phyloP scores from a whole-genome alignment of 2,797 vertebrate genomes.

The Phylloscopus collybita region DNA sequence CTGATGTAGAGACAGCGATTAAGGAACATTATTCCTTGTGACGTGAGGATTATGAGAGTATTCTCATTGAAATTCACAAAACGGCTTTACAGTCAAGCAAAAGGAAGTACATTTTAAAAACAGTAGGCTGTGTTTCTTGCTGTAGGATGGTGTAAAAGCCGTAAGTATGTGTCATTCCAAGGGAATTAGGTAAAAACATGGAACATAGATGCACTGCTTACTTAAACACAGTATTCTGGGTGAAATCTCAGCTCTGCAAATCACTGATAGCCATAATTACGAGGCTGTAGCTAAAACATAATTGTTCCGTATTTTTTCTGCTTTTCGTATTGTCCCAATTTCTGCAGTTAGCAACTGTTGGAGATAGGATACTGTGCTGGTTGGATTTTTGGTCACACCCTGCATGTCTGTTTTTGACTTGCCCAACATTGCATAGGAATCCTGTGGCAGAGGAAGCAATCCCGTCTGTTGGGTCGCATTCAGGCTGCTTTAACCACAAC shows the following conservation, averaged over 20 bases:
- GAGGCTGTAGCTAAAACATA: not conserved
- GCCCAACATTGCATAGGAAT: not conserved
- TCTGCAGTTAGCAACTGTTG: not conserved
- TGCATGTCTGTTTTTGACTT: conserved; percentile 14
- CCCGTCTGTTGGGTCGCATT: not conserved
- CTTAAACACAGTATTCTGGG: not conserved
- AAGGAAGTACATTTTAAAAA: not conserved
- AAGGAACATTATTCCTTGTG: not conserved
- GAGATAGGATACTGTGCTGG: not conserved
- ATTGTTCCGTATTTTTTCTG: not conserved
- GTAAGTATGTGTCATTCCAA: not conserved
- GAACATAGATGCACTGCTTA: not conserved
- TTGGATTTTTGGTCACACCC: conserved; percentile 10
- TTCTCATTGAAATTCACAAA: not conserved
- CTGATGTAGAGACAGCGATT: not conserved
- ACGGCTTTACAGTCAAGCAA: not conserved
- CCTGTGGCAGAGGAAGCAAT: conserved; percentile 26
- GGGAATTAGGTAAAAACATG: not conserved
- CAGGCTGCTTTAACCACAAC: not conserved
- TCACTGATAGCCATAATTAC: not conserved
- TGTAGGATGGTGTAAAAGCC: not conserved
- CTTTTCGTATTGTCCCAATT: not conserved
- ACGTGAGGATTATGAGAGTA: accelerated
- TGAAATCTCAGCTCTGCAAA: not conserved
- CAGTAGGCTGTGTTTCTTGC: not conserved